Evolutionary conservation across 2,888 invertebrate genomes (phyloP), one percentile per base, ranked within the genome.

Genomic region (Lacanobia oleracea): DNA sequence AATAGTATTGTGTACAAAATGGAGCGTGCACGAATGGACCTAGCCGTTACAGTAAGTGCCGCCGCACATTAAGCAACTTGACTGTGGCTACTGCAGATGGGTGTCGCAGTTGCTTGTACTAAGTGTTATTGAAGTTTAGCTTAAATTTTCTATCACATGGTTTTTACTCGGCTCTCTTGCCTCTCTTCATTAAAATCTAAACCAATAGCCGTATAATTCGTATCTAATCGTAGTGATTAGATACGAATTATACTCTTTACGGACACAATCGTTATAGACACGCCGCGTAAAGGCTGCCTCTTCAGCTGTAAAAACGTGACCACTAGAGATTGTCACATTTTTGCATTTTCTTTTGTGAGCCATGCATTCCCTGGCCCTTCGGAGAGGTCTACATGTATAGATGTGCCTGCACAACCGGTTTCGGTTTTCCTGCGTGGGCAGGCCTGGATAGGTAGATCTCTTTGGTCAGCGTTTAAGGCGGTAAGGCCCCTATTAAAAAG

Each of bases 1-100:
- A 79, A 83, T 68, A 74, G 77, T 72, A 85, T 86, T 85, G 80
- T 86, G 73, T 80, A 71, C 71, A 57, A 71, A 80, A 75, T 77
- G 51, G 65, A 76, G 75, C 71, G 56, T 27, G 67, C 68, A 37
- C 12, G 4, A 73, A 77, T 68, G 70, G 53, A 72, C 43, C 9
- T 21, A 0, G 56, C 10, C 33, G 48, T 69, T 53, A 63, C 23
- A 50, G 4, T 66, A 51, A 80, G 66, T 75, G 33, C 23, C 10
- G 8, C 5, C 45, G 37, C 75, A 60, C 59, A 76, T 66, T 60
- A 60, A 21, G 33, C 18, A 14, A 74, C 23, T 48, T 12, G n/a
- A n/a, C n/a, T n/a, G n/a, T 16, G 8, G 14, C 7, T 1, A 21
- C 53, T 8, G 43, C n/a, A 8, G 3, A 33, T 63, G 1, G 37